Base-by-base conservation (phyloP, 2,113 vertebrate species). In the Hemibagrus wyckioides region DNA sequence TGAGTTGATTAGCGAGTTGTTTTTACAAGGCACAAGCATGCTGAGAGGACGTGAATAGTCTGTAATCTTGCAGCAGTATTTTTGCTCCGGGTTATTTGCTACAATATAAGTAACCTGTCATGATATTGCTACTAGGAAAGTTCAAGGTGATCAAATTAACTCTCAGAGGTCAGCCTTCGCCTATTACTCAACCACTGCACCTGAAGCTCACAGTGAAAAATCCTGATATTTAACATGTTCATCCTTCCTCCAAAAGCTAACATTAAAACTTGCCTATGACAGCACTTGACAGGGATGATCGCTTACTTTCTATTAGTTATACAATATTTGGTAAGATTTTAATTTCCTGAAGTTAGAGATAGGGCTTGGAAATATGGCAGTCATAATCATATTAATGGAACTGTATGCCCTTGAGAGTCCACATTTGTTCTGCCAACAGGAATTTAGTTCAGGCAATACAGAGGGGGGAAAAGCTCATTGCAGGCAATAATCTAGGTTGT, bases 301-400 rank as follows among this genome's bases (percentile, higher is more conserved):
- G 14, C 50, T 86, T 80, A 80, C 61, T 80, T 41, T 71, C 71
- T 80, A 75, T 71, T 54, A 84, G 59, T 84, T 59, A 36, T 80
- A 69, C 63, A 81, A 54, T 67, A 85, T 87, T 88, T 80, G 77
- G 41, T 50, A 61, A 88, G 79, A 79, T 85, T 88, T 89, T 88
- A 80, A 91, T 87, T 91, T 91, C 82, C 88, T 88, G 79, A 83
- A 71, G 85, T 25, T 65, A 61, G 28, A 88, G 76, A 89, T 89
- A 71, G 41, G 61, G 83, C 30, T 89, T 19, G 36, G 39, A 61
- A 83, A 89, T 88, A 85, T 79, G 65, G 57, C 50, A 28, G 82
- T 79, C 75, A 71, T 90, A 86, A 89, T 86, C 84, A 76, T 56
- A 71, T 67, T 84, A 83, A 84, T 86, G 84, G 80, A 90, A 82